Evolutionary conservation across 2,888 invertebrate genomes (phyloP).

Genomic region (Meghimatium bilineatum): DNA sequence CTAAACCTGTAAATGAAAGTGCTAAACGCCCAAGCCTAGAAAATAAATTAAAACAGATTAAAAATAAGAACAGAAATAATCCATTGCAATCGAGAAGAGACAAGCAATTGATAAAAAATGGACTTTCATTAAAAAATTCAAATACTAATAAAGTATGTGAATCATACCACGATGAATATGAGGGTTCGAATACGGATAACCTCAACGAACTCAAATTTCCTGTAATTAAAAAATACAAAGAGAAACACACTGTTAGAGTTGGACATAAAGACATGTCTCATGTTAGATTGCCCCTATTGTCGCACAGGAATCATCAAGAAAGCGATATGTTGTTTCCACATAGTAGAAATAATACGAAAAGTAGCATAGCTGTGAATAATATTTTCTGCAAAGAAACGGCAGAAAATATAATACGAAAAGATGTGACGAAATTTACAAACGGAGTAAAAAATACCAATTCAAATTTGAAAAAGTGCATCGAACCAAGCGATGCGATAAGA

Average conservation of each 20-base stretch:
- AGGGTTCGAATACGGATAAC: background rate
- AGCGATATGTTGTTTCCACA: background rate
- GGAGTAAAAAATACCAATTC: background rate
- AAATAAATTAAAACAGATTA: background rate
- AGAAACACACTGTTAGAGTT: background rate
- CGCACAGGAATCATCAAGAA: no score
- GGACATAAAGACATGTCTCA: background rate
- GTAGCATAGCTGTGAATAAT: no score
- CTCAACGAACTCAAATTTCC: background rate
- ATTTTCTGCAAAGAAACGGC: background rate
- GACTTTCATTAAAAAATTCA: background rate
- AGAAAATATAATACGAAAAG: background rate
- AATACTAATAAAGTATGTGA: background rate
- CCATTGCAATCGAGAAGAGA: no score
- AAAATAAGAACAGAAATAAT: constrained; percentile 23
- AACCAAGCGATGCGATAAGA: background rate
- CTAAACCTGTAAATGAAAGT: background rate
- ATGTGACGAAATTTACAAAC: background rate
- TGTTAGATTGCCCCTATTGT: background rate
- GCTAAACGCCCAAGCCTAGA: background rate
- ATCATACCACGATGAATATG: no score
- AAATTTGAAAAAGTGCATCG: no score
- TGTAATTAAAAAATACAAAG: background rate
- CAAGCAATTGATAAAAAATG: background rate
- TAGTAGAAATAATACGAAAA: no score